Base-by-base conservation (phyloP, 92 coral and sea anemone species). In the Zoanthus sansibaricus region DNA sequence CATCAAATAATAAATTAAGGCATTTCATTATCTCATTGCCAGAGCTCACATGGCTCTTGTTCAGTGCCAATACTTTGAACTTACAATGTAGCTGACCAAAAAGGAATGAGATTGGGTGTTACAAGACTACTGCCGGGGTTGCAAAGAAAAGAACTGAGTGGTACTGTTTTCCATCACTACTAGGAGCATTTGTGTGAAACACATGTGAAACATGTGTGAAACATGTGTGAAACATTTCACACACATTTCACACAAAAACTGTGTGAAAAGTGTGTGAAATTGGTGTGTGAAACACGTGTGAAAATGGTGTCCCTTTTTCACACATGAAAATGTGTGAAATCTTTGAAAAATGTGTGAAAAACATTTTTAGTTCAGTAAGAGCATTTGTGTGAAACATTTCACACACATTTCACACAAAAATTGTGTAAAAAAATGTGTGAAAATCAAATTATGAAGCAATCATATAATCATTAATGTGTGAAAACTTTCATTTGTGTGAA, bases 61-160 rank as follows among this genome's bases (percentile, higher is more conserved):
- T 31, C 71, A 78, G 83, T 78, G 83, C 70, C 83, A 78, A 78
- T 48, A 45, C 83, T 78, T 32, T 52, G 44, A 78, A 78, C 83
- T 78, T 78, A 78, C 70, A 78, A 78, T 78, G 83, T 78, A 78
- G 83, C 83, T 78, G 83, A 78, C 44, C 83, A 78, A 77, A 77
- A 77, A 49, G 82, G 82, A 77, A 46, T 77, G 82, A 77, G 58
- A 52, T 52, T 58, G 77, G 77, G 77, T 72, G 77, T 72, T 72
- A 72, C 77, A 72, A 72, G 77, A 72, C 77, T 72, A 72, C 77
- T 72, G 77, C 17, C 51, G 51, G 77, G 77, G 77, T 72, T n/a
- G 77, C 77, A 72, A 72, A 72, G 58, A 52, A 52, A 52, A 52
- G 58, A 52, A 52, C 58, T 52, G 58, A 52, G 58, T 78, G 83